Conservation (phyloP, 2,797 vertebrate species). For the Sebastes oblongus region DNA sequence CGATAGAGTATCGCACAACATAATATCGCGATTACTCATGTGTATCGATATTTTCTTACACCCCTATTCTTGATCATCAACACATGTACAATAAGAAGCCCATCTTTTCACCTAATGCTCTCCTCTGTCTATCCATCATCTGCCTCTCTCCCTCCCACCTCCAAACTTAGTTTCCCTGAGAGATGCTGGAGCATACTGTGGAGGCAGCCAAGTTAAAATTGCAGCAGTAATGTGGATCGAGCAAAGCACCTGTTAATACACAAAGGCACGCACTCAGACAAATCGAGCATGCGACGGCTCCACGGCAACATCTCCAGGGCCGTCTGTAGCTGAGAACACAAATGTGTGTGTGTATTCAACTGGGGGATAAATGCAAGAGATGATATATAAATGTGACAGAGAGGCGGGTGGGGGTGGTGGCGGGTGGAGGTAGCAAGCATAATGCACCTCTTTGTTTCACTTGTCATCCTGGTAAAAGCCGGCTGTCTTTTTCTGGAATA, state of each 20-base stretch:
- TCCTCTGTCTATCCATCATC: neutral
- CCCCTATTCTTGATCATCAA: slow-evolving; percentile 33
- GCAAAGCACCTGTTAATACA: slow-evolving; percentile 56
- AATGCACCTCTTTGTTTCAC: slow-evolving; percentile 50
- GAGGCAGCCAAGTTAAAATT: slow-evolving; percentile 48
- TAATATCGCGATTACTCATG: too few species aligned
- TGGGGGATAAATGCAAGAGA: slow-evolving; percentile 33
- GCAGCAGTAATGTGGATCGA: slow-evolving; percentile 39
- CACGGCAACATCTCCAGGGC: slow-evolving; percentile 32
- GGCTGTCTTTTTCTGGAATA: slow-evolving; percentile 9
- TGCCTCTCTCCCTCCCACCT: neutral
- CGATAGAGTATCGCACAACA: too few species aligned
- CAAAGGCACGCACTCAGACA: slow-evolving; percentile 41
- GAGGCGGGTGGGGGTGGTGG: neutral
- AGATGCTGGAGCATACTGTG: slow-evolving; percentile 19
- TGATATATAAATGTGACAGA: slow-evolving; percentile 23
- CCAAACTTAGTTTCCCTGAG: slow-evolving; percentile 18
- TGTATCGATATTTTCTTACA: too few species aligned
- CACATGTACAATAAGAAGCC: slow-evolving; percentile 12
- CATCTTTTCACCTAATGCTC: slow-evolving; percentile 23
- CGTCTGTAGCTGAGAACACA: slow-evolving; percentile 1
- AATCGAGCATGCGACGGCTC: slow-evolving; percentile 45
- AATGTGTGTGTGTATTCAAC: slow-evolving; percentile 30
- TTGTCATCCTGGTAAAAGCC: slow-evolving; percentile 43
- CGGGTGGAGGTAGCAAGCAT: neutral